These are phyloP conservation scores for Triplophysa rosa DNA, from an alignment of 2,113 vertebrate species.

Conservation along the genomic window DNA sequence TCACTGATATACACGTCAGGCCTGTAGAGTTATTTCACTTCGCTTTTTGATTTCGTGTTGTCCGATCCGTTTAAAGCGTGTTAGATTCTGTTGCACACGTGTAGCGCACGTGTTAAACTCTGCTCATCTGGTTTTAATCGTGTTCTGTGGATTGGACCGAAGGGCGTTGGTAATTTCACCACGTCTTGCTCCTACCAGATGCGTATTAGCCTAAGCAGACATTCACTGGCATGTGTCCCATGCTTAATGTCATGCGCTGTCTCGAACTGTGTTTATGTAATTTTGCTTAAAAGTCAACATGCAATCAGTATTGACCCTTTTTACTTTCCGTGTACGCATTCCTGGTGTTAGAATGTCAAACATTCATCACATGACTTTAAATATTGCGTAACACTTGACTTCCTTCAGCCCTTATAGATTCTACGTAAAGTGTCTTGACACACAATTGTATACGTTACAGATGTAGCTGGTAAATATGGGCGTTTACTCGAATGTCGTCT, in stretches of 20 bases:
- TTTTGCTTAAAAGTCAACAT: background rate
- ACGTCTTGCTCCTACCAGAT: background rate
- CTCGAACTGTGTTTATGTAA: background rate
- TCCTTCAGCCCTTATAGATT: no score
- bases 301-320: background rate
- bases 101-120: background rate
- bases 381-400: no score
- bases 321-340: background rate
- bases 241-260: background rate
- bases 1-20: background rate
- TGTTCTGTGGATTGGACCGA: background rate
- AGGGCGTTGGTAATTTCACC: slow-evolving; percentile 9
- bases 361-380: no score
- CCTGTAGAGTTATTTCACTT: background rate
- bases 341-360: no score
- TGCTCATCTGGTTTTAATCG: slow-evolving; percentile 38
- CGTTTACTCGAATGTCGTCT: background rate
- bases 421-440: background rate
- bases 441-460: background rate
- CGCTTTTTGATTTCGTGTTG: background rate
- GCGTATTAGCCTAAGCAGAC: slow-evolving; percentile 4
- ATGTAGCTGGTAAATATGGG: background rate
- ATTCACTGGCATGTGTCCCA: background rate
- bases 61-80: background rate
- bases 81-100: background rate